Percentiles rank a stretch among this genome's conserved stretches.
These are phyloP conservation scores for Leptocoma aspasia DNA, from an alignment of 2,113 vertebrate species.

Conservation along the genomic window DNA sequence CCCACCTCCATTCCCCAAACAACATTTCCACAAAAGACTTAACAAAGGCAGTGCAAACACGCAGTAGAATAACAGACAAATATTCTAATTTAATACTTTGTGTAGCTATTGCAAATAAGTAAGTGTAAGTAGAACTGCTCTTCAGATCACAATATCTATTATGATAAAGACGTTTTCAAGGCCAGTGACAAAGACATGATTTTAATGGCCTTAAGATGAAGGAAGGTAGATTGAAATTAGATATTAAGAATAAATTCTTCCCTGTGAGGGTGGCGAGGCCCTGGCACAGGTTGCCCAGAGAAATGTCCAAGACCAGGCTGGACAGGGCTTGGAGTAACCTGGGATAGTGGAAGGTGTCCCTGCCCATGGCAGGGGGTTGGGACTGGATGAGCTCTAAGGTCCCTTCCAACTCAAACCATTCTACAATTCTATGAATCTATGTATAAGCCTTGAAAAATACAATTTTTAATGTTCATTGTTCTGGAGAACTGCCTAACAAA, in stretches of 20 bases:
- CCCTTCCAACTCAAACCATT: background rate
- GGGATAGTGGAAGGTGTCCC: background rate
- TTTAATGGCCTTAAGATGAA: background rate
- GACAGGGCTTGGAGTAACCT: fast-evolving
- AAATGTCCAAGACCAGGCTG: fast-evolving
- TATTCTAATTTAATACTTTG: background rate
- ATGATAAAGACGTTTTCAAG: background rate
- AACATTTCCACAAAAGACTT: too few relatives aligned
- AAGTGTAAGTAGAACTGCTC: background rate
- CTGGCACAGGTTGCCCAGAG: background rate
- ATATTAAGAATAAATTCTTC: background rate
- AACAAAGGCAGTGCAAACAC: background rate
- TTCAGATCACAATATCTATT: background rate
- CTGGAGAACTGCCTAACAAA: background rate
- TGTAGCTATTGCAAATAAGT: background rate
- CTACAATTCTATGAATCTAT: background rate
- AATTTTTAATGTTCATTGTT: background rate
- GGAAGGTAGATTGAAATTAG: background rate
- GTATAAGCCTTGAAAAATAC: background rate
- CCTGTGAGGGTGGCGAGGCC: fast-evolving
- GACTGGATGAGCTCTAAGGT: background rate
- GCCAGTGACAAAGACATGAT: background rate
- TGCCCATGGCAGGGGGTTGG: background rate
- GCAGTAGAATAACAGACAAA: background rate
- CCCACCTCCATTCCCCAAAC: background rate